Evolutionary conservation across 2,113 vertebrate genomes (phyloP), one percentile per base, ranked within the genome.

Genomic region (Vidua macroura): DNA sequence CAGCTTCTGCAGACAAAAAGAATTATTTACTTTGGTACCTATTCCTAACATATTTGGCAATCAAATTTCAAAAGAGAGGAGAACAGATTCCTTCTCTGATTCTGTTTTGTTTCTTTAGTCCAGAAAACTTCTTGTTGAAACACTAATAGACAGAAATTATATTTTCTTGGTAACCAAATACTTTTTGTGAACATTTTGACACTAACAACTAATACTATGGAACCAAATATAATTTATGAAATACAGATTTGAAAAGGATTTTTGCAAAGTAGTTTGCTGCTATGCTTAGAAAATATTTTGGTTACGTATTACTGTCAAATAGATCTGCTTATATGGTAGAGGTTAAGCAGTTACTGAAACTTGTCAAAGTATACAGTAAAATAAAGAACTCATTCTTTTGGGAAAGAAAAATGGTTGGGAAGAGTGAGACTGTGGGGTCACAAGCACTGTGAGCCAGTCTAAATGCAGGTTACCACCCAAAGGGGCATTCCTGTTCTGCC

Each of bases 371-470:
- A 39, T 63, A 56, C 48, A 82, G 72, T 59, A 83, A 94, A 95
- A 97, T 88, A 96, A 98, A 95, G 88, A 93, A 15, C 30, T 93
- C 41, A 59, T 91, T 95, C 76, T 97, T 83, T 83, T 94, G 28
- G 53, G 46, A 66, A 68, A 83, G 72, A 77, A 63, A 88, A 83
- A 44, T 33, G 8, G 9, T 78, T 76, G 49, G 41, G 48, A 49
- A 83, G 81, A 72, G n/a, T 18, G 37, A 79, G 31, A 53, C 19
- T 82, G 39, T 72, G 62, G 35, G 23, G 48, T 87, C 74, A 44
- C 19, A 82, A 84, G 81, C 48, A 62, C 39, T 16, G 20, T 66
- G 24, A 86, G 22, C 75, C 53, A 69, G 64, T 58, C 31, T 69
- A 74, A 91, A 77, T 53, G 30, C 28, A 46, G 43, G 33, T 58